Conservation (phyloP, 2,797 vertebrate species). For the Fratercula arctica region DNA sequence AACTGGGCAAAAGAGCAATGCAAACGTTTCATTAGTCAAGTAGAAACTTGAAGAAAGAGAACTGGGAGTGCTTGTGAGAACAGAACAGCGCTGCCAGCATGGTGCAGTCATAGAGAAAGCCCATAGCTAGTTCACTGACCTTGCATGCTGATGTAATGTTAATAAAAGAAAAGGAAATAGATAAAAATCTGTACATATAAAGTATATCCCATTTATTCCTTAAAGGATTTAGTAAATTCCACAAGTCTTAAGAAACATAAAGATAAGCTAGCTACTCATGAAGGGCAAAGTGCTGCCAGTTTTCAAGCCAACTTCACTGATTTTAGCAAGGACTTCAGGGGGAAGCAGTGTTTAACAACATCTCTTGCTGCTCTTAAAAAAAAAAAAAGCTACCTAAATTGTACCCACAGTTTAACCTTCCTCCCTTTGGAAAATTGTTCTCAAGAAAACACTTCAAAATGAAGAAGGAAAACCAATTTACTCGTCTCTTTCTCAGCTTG, state of each 20-base stretch:
- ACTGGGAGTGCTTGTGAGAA: conserved; percentile 12
- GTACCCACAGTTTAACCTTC: conserved; percentile 25
- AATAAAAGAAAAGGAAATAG: conserved; percentile 1
- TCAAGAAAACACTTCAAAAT: conserved; percentile 22
- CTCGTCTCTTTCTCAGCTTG: background rate
- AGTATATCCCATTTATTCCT: conserved; percentile 25
- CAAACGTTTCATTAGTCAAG: conserved; percentile 53
- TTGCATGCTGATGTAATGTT: background rate
- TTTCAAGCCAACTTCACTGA: background rate
- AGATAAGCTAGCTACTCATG: conserved; percentile 21
- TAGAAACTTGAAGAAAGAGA: conserved; percentile 39
- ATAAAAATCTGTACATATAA: conserved; percentile 2
- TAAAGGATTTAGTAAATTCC: conserved; percentile 46
- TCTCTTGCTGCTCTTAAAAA: background rate
- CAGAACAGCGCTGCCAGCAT: background rate
- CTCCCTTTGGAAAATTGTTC: conserved; percentile 18
- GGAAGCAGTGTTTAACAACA: conserved; percentile 9
- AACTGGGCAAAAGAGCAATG: conserved; percentile 60
- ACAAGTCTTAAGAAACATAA: conserved; percentile 17
- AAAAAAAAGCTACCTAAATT: conserved; percentile 20
- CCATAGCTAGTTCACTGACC: background rate
- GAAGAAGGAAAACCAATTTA: conserved; percentile 57
- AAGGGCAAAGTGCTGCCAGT: background rate
- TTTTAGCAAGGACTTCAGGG: background rate
- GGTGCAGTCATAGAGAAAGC: background rate